These are phyloP conservation scores for Carassius gibelio DNA, from an alignment of 2,113 vertebrate species.

Conservation along the genomic window DNA sequence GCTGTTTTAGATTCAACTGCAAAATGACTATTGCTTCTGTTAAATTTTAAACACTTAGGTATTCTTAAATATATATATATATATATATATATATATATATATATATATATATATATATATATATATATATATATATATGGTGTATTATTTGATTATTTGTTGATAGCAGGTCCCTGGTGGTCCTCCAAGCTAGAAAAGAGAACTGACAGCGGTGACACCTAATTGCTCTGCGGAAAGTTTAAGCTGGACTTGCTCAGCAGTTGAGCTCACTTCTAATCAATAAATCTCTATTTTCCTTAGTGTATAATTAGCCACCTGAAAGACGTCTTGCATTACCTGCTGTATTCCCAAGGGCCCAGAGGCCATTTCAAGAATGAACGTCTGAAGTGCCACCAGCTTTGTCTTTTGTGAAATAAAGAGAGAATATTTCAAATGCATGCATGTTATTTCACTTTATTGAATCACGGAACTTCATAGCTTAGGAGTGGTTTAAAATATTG, in stretches of 20 bases:
- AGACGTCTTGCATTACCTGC: slow-evolving; percentile 35
- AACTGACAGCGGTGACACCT: slow-evolving; percentile 20
- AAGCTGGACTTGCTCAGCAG: slow-evolving; percentile 45
- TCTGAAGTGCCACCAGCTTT: background rate
- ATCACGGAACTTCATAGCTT: background rate
- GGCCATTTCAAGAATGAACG: slow-evolving; percentile 33
- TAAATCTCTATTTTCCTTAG: slow-evolving; percentile 41
- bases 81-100: too few relatives aligned
- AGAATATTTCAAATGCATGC: background rate
- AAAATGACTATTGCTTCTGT: background rate
- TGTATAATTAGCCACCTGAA: slow-evolving; percentile 42
- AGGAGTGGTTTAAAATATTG: background rate
- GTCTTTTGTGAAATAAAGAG: background rate
- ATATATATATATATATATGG: background rate
- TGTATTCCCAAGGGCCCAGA: background rate
- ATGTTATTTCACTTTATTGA: slow-evolving; percentile 19
- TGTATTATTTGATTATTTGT: background rate
- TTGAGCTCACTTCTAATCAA: slow-evolving; percentile 42
- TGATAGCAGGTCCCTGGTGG: background rate
- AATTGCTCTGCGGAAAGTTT: slow-evolving; percentile 39
- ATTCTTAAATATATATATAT: too few relatives aligned
- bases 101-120: too few relatives aligned
- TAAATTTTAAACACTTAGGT: background rate
- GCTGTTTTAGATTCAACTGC: background rate
- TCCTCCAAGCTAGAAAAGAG: slow-evolving; percentile 27